A percentile compares a stretch with the other conserved stretches of the same genome.
These are phyloP conservation scores for Conomelus anceps DNA, from an alignment of 2,888 invertebrate species.

Conservation along the genomic window DNA sequence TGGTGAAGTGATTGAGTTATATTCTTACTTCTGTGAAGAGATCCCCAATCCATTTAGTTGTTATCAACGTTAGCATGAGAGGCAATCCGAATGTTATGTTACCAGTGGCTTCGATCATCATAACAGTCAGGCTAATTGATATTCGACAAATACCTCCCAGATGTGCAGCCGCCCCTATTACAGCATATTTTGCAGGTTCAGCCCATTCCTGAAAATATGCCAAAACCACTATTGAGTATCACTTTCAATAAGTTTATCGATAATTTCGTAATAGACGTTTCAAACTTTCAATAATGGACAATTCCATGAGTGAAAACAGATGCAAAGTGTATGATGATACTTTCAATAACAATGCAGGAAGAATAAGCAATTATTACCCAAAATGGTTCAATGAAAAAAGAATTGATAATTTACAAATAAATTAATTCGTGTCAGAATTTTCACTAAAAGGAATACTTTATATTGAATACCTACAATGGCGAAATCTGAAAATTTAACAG, in stretches of 20 bases:
- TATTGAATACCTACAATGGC: too few species aligned
- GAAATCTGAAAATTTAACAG: too few species aligned
- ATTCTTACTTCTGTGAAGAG: constrained; percentile 56
- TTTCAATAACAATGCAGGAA: too few species aligned
- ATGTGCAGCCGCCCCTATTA: constrained; percentile 55
- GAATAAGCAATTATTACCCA: too few species aligned
- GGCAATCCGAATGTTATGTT: constrained; percentile 55
- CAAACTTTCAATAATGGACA: too few species aligned
- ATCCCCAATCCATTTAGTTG: constrained; percentile 60
- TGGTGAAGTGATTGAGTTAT: neutral
- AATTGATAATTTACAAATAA: too few species aligned
- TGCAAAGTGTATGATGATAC: too few species aligned
- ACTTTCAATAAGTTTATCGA: neutral
- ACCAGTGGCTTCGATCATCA: constrained; percentile 58
- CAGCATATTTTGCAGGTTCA: constrained; percentile 51
- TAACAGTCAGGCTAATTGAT: constrained; percentile 58
- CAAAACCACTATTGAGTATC: neutral
- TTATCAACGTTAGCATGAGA: constrained; percentile 55
- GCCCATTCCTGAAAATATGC: constrained; percentile 39
- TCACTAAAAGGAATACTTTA: too few species aligned
- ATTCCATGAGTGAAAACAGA: too few species aligned
- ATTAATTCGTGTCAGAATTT: too few species aligned
- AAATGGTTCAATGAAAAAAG: too few species aligned
- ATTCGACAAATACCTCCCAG: constrained; percentile 54
- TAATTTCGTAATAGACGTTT: too few species aligned